phyloP scores from a whole-genome alignment of 2,113 vertebrate species.

The Nannospalax galili region DNA sequence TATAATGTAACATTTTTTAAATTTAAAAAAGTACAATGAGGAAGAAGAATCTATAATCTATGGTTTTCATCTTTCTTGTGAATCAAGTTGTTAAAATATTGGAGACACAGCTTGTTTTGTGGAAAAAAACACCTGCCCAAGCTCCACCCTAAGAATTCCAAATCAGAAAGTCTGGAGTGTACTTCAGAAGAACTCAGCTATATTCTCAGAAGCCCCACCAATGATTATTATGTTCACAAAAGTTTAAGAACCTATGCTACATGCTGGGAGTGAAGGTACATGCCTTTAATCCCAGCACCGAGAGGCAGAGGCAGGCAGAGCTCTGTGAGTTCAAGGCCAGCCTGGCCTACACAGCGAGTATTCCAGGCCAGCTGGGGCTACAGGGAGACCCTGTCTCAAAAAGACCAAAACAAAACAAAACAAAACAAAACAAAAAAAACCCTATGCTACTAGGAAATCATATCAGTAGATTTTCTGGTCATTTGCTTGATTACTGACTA shows the following conservation, averaged over 20 bases:
- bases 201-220: background rate
- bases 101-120: background rate
- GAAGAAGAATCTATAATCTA: background rate
- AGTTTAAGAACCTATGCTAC: background rate
- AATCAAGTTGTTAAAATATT: no score
- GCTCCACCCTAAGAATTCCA: background rate
- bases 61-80: background rate
- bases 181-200: background rate
- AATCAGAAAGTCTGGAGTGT: background rate
- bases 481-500: background rate
- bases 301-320: no score
- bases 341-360: no score
- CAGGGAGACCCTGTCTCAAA: no score
- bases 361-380: no score
- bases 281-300: no score
- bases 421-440: no score
- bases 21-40: background rate
- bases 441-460: background rate
- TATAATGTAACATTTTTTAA: background rate
- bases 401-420: no score
- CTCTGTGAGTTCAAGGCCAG: no score
- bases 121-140: background rate
- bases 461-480: background rate
- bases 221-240: background rate
- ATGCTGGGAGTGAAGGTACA: no score